Percentiles rank a stretch among this genome's conserved stretches.
phyloP scores from a whole-genome alignment of 2,797 vertebrate species.

The Labroides dimidiatus region DNA sequence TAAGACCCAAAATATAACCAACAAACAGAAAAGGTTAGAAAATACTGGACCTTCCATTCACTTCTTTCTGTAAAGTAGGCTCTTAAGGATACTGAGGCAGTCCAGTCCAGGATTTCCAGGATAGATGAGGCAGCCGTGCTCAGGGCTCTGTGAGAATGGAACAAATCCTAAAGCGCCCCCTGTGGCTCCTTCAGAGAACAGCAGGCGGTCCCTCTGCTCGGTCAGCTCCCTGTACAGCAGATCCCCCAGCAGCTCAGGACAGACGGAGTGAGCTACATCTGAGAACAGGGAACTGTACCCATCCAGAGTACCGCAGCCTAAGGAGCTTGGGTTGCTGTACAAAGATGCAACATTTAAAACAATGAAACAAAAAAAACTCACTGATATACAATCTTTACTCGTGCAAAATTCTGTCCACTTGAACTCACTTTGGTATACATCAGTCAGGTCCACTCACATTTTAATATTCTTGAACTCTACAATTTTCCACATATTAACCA shows the following conservation, averaged over 20 bases:
- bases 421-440: neutral
- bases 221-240: conserved; percentile 88
- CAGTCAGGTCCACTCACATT: conserved; percentile 54
- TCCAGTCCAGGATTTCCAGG: conserved; percentile 73
- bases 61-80: no score
- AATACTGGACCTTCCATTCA: no score
- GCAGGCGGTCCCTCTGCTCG: conserved; percentile 71
- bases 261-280: conserved; percentile 69
- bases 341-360: no score
- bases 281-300: conserved; percentile 55
- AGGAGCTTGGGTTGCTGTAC: conserved; percentile 57
- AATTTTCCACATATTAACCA: conserved; percentile 19
- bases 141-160: conserved; percentile 34
- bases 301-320: accelerated
- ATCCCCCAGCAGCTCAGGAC: conserved; percentile 76
- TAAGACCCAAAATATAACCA: no score
- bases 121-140: conserved; percentile 78
- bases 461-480: conserved; percentile 49
- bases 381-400: neutral
- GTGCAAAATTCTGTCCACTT: neutral
- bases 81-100: conserved; percentile 87
- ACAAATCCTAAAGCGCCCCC: conserved; percentile 84
- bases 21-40: no score
- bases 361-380: neutral
- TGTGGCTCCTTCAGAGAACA: conserved; percentile 81